Evolutionary conservation across 2,888 invertebrate species (phyloP).

Genomic region (Gastrophysa polygoni): DNA sequence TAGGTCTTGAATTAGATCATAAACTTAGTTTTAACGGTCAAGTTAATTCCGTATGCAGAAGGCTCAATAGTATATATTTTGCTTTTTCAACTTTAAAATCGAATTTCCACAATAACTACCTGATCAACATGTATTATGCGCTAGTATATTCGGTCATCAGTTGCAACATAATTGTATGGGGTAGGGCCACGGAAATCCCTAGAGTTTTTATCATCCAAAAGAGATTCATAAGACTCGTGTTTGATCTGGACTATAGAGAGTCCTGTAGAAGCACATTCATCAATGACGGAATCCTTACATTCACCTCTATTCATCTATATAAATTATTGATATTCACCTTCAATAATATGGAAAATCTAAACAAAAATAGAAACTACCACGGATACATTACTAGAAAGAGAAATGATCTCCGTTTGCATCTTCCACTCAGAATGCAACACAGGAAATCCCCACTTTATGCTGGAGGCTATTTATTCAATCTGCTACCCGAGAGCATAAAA

Average conservation of each 20-base stretch:
- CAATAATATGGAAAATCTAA: not conserved
- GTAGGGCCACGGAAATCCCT: too few species aligned
- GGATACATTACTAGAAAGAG: not conserved
- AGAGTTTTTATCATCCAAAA: not conserved
- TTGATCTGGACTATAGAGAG: conserved; percentile 6
- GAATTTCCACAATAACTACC: too few species aligned
- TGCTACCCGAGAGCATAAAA: not conserved
- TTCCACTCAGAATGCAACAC: not conserved
- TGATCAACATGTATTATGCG: too few species aligned
- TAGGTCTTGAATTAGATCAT: too few species aligned
- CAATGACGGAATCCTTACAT: not conserved
- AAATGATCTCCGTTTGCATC: not conserved
- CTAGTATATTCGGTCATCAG: too few species aligned
- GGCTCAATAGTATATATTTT: too few species aligned
- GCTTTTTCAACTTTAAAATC: too few species aligned
- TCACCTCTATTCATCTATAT: not conserved
- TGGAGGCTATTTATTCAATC: not conserved
- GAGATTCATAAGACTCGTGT: not conserved
- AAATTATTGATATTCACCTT: not conserved
- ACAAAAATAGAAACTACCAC: conserved; percentile 4
- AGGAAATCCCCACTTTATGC: conserved; percentile 11
- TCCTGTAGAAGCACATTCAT: conserved; percentile 1
- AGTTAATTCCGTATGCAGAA: too few species aligned
- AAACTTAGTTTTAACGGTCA: not conserved
- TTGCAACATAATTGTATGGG: too few species aligned